Evolutionary conservation across 2,888 invertebrate genomes (phyloP).

Genomic region (Trissoscelio sp.): DNA sequence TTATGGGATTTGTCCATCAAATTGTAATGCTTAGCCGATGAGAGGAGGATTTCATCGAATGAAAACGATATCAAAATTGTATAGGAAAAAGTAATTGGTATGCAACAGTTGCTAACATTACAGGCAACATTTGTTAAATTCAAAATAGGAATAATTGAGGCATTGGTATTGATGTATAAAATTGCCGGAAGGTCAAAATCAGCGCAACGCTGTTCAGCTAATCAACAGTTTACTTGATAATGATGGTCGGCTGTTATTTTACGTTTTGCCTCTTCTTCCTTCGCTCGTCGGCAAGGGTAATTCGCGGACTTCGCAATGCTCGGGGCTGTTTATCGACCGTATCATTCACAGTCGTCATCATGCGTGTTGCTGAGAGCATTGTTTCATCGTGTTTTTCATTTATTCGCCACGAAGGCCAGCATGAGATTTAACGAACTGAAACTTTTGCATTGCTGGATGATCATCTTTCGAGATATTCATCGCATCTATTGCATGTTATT

Average conservation of each 20-base stretch:
- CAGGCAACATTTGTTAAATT: conserved; percentile 21
- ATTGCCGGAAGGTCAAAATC: conserved; percentile 67
- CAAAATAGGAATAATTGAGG: conserved; percentile 43
- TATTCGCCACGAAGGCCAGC: conserved; percentile 61
- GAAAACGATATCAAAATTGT: not conserved
- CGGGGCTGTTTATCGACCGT: conserved; percentile 70
- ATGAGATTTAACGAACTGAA: conserved; percentile 62
- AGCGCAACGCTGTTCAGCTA: conserved; percentile 57
- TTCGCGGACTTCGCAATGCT: conserved; percentile 65
- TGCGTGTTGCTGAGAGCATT: conserved; percentile 65
- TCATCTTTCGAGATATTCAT: conserved; percentile 48
- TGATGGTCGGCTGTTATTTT: conserved; percentile 67
- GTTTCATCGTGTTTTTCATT: conserved; percentile 63
- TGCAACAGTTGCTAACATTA: conserved; percentile 24
- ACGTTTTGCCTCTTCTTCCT: conserved; percentile 67
- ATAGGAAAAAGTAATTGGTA: too few relatives aligned
- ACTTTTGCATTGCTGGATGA: conserved; percentile 54
- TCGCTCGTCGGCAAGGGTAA: conserved; percentile 69
- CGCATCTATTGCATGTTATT: conserved; percentile 53
- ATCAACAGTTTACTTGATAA: conserved; percentile 66
- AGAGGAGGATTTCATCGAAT: conserved; percentile 30
- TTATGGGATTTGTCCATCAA: conserved; percentile 41
- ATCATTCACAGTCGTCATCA: conserved; percentile 69
- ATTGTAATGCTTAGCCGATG: conserved; percentile 30
- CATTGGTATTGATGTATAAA: conserved; percentile 55